phyloP scores from a whole-genome alignment of 1,140 invertebrate species.

The Aleiodes sp. region DNA sequence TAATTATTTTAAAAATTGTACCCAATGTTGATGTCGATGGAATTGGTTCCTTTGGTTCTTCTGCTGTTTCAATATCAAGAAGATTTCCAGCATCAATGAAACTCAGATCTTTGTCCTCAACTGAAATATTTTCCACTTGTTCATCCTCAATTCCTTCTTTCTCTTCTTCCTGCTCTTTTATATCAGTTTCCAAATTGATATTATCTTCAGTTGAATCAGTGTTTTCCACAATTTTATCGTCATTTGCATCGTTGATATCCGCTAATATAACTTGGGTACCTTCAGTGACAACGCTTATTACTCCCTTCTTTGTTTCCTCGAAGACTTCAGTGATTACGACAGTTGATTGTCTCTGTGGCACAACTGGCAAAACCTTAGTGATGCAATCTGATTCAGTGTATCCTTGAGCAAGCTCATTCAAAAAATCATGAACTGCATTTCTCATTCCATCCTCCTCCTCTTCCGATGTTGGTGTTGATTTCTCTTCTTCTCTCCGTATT shows the following conservation, averaged over 20 bases:
- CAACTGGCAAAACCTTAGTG: background rate
- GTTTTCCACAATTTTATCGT: background rate
- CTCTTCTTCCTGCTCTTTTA: background rate
- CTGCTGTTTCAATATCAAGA: background rate
- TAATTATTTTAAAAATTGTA: slow-evolving; percentile 38
- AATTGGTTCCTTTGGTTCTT: slow-evolving; percentile 22
- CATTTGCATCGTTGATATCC: background rate
- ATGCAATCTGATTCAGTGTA: slow-evolving; percentile 5
- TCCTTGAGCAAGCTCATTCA: background rate
- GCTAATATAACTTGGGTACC: background rate
- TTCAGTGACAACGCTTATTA: no score
- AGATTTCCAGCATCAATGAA: slow-evolving; percentile 5
- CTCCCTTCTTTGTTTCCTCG: background rate
- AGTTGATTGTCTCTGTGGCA: background rate
- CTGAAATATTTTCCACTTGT: slow-evolving; percentile 1
- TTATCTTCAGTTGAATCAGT: background rate
- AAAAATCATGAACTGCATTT: slow-evolving; percentile 22
- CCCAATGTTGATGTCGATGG: slow-evolving; percentile 25
- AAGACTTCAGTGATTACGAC: slow-evolving; percentile 26
- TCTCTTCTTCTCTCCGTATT: background rate
- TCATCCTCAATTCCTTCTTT: background rate
- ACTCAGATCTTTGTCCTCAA: background rate
- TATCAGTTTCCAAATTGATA: background rate
- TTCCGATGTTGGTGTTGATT: background rate
- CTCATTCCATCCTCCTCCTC: background rate